Evolutionary conservation across 2,888 invertebrate species (phyloP), one percentile per base, ranked within the genome.

Genomic region (Enchytraeus crypticus): DNA sequence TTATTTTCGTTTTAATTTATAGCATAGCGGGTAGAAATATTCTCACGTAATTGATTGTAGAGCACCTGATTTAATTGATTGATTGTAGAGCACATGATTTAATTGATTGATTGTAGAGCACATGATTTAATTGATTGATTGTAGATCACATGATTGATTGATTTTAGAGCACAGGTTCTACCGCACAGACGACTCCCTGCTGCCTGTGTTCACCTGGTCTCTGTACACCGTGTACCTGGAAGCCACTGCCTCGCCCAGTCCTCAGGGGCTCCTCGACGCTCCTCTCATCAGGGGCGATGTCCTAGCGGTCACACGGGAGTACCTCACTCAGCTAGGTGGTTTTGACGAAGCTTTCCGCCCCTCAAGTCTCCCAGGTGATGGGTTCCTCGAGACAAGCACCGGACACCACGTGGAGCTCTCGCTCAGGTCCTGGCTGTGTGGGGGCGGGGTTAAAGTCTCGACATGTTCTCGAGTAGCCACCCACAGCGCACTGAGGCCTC

Each of bases 371-470:
- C n/a, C n/a, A n/a, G n/a, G n/a, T n/a, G 62, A 55, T 33, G 64
- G 62, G 2, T n/a, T n/a, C n/a, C 57, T 57, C 1, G 59, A 57
- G n/a, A 51, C 30, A 14, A 38, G 38, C 38, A 18, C 38, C 11
- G 67, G 67, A 18, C 64, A 67, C 38, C 57, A 66, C 33, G 51
- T 69, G 29, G 69, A 69, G 55, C 59, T 69, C 21, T 67, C 67
- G 3, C 34, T 69, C n/a, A 51, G 68, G n/a, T 49, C 66, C n/a
- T 69, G 69, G 69, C 38, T 69, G 57, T 69, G 69, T 45, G 67
- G 67, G 14, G 67, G 67, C 5, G 3, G 23, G 27, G 61, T 69
- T 55, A 51, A 64, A 30, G 51, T 69, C 14, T 56, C 59, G 30
- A 61, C 62, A 14, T 69, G 69, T 51, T 69, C 69, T 4, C 32